Conservation (phyloP, 2,797 vertebrate genomes). For the Notoglanidium macrostoma region DNA sequence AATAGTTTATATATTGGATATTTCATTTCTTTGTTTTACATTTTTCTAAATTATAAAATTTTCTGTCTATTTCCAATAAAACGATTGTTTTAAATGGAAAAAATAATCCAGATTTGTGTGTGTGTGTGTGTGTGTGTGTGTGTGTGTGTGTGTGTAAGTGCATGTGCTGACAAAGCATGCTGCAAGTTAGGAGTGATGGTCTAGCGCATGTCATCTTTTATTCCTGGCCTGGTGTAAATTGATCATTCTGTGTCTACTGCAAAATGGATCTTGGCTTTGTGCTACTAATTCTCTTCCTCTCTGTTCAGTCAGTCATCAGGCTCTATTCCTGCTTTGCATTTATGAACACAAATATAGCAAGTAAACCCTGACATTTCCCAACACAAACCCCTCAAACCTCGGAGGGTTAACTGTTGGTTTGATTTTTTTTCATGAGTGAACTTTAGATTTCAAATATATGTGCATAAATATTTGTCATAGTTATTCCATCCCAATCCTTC, state of each 20-base stretch:
- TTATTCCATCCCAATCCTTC: background rate
- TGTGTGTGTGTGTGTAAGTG: background rate
- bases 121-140: constrained; percentile 24
- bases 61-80: background rate
- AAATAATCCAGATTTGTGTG: background rate
- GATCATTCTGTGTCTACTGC: constrained; percentile 73
- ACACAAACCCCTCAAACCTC: background rate
- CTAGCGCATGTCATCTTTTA: constrained; percentile 76
- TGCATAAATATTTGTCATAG: background rate
- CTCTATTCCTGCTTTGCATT: constrained; percentile 14
- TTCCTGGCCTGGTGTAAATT: constrained; percentile 81
- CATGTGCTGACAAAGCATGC: constrained; percentile 69
- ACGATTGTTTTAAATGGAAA: background rate
- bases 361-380: constrained; percentile 15
- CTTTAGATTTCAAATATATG: background rate
- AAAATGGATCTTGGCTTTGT: constrained; percentile 69
- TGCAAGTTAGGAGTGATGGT: constrained; percentile 63
- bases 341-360: constrained; percentile 9
- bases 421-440: background rate
- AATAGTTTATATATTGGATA: background rate
- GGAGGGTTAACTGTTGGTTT: constrained; percentile 3
- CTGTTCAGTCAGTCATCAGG: constrained; percentile 55
- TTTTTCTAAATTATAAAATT: background rate
- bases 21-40: background rate
- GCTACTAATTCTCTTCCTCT: constrained; percentile 52